Base-by-base conservation (phyloP, 2,888 invertebrate species). In the Microplitis deprimator region DNA sequence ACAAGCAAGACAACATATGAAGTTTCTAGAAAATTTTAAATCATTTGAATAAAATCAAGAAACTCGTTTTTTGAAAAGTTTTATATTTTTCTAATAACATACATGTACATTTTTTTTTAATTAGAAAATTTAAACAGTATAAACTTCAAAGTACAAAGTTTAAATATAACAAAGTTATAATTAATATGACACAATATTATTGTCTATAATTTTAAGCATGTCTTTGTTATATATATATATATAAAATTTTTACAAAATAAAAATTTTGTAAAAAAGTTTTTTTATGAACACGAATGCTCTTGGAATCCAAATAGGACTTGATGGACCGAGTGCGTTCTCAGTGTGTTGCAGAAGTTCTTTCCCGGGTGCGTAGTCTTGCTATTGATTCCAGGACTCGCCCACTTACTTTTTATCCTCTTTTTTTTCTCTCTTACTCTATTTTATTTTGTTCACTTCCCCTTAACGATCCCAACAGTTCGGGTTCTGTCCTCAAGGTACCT, bases 311-410 rank as follows among this genome's bases (percentile, higher is more conserved):
- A 29, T 17, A 73, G 50, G 41, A 50, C 59, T 67, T n/a, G 59
- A 67, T 20, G 59, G 67, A 72, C 70, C 60, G 70, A 64, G 59
- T 39, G 67, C 67, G 73, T 70, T 74, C 71, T 38, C 71, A 64
- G 39, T 64, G 61, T 82, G 82, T 82, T 83, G 85, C 84, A 85
- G 85, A 86, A 86, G 85, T 74, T 74, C 62, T 82, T 81, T 80
- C 84, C 83, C 85, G 85, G 86, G 84, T 84, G 83, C 84, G 84
- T 84, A 73, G 85, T 70, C 69, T 83, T 80, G 83, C 84, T 87
- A 87, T 87, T 86, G 87, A 87, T 87, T 87, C 85, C 83, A 82
- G 82, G 73, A 83, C 77, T 76, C 79, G 75, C 78, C 75, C 67
- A 72, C 79, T 70, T 64, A 69, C 79, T 76, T 68, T 73, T 73